Base-by-base conservation (phyloP, 2,888 invertebrate species). In the Sesia bembeciformis region DNA sequence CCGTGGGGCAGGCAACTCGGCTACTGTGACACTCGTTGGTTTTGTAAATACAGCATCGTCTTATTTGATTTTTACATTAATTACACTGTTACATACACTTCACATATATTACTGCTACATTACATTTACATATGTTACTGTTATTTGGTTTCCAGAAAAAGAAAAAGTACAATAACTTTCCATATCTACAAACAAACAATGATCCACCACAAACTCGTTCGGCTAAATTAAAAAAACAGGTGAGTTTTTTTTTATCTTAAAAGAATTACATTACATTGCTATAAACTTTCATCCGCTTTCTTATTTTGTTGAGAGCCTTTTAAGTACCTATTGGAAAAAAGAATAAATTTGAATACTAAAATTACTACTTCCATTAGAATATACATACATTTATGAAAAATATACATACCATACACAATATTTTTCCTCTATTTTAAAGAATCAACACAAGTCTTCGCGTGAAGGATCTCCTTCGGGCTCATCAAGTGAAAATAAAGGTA, bases 161-260 rank as follows among this genome's bases (percentile, higher is more conserved):
- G 40, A 89, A 86, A 62, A 90, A 90, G 60, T 78, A 76, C 54
- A 85, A 84, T 57, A 84, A 88, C 56, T 90, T 80, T 60, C 82
- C 90, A 5, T 90, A 90, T 61, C 66, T 90, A 7, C 90, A 90
- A 61, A 72, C 79, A 41, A 83, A 83, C 54, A 84, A 67, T 60
- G 87, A 87, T 58, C 90, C 90, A 3, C 90, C 90, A 0, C 90
- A 90, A 65, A 89, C 89, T 3, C 78, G 89, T 88, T 78, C 92
- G 61, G 76, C 94, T 42, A 78, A 93, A 85, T 70, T 91, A 75
- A 65, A 91, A 72, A 86, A 94, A 91, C 72, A 92, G 92, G 71
- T 85, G 55, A 5, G 46, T 57, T 6, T 1, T 23, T 23, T 23
- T n/a, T n/a, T n/a, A n/a, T n/a, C n/a, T n/a, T n/a, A n/a, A n/a